These are phyloP conservation scores for Neuroterus valhalla DNA, from an alignment of 1,140 invertebrate species.

Conservation along the genomic window DNA sequence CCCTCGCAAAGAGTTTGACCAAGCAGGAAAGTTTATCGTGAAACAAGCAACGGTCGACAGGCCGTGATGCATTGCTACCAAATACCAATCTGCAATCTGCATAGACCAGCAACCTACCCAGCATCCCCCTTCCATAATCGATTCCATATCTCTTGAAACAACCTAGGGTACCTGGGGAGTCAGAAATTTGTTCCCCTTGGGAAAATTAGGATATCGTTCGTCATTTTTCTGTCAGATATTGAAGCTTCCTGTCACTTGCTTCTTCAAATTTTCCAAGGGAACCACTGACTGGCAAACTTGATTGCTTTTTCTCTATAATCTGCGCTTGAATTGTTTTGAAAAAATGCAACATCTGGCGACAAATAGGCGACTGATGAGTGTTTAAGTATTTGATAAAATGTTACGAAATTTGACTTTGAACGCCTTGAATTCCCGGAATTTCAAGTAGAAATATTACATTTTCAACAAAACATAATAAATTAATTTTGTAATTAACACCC, in stretches of 20 bases:
- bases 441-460: too few relatives aligned
- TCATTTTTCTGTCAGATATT: constrained; percentile 33
- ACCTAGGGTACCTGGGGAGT: neutral
- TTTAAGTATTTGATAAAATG: too few relatives aligned
- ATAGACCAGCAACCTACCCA: constrained; percentile 49
- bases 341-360: too few relatives aligned
- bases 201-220: constrained; percentile 18
- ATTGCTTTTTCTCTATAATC: neutral
- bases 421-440: too few relatives aligned
- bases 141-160: constrained; percentile 15
- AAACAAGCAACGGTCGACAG: constrained; percentile 60
- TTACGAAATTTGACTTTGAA: too few relatives aligned
- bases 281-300: neutral
- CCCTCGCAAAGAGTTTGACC: constrained; percentile 40
- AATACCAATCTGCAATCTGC: constrained; percentile 45
- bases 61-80: constrained; percentile 61
- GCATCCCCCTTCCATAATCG: neutral
- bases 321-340: too few relatives aligned
- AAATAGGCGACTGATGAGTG: too few relatives aligned
- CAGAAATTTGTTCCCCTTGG: constrained; percentile 24
- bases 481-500: too few relatives aligned
- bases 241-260: neutral
- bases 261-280: neutral
- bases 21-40: constrained; percentile 62
- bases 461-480: too few relatives aligned